Evolutionary conservation across 2,888 invertebrate genomes (phyloP), one percentile per base, ranked within the genome.

Genomic region (Trissolcus brochymenae): DNA sequence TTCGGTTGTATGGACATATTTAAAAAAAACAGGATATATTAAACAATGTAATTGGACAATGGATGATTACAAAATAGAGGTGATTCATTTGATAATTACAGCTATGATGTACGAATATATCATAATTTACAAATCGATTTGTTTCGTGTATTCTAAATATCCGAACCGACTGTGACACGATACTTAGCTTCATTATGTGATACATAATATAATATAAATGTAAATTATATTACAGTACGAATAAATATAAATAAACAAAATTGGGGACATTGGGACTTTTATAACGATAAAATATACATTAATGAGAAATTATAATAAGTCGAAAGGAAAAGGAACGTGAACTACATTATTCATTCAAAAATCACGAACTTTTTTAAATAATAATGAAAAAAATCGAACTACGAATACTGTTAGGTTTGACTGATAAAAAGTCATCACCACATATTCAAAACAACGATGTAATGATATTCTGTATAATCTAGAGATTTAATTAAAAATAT

Each of bases 141-240:
- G 54, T 67, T 61, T 67, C 54, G 53, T 21, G 50, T 57, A 76
- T 72, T 71, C 76, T 61, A 59, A 70, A 76, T 53, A 56, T 40
- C 60, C 19, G 55, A 66, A 59, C 57, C 21, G 43, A 61, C 76
- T 67, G 66, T 65, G 71, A 71, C 66, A 59, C 59, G 57, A 64
- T 77, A 41, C 60, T 65, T 77, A 68, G 77, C 77, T 72, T 77
- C 72, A 77, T 77, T 77, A 77, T 77, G 76, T 72, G 72, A 76
- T 76, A 71, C 66, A 71, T 71, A 61, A 7, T 35, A 55, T 65
- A 65, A 66, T 76, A 61, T 40, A 40, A 62, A 41, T 71, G 62
- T 71, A 57, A 41, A 70, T 62, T 67, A 54, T 59, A 57, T 46
- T 21, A 43, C 59, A 56, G 21, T 51, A 64, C n/a, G 29, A 61